Percentiles rank a stretch among this genome's conserved stretches.
Conservation (phyloP, 2,888 invertebrate genomes). For the Eremobia ochroleuca region DNA sequence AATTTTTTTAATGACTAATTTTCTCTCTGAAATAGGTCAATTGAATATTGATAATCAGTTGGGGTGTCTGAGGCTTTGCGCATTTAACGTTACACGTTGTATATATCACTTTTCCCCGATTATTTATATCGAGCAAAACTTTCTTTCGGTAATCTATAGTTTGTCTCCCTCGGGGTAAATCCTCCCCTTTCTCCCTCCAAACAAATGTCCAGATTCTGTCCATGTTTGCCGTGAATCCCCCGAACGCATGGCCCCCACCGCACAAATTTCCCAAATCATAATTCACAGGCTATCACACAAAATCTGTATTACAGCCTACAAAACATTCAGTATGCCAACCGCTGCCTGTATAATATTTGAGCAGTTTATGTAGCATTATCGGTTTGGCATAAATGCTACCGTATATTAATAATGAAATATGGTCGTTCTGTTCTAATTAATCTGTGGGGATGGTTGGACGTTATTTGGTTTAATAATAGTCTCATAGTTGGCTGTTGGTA, state of each 20-base stretch:
- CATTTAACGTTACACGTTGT: too few relatives aligned
- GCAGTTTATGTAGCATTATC: constrained; percentile 37
- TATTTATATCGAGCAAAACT: background rate
- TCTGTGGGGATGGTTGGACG: constrained; percentile 23
- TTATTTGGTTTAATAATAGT: constrained; percentile 23
- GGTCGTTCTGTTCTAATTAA: constrained; percentile 48
- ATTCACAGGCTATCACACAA: constrained; percentile 14
- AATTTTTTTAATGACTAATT: too few relatives aligned
- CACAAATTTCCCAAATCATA: background rate
- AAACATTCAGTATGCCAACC: constrained; percentile 40
- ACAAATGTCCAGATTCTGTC: background rate
- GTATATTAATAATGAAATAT: constrained; percentile 56
- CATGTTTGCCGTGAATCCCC: background rate
- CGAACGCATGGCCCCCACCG: background rate
- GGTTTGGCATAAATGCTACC: constrained; percentile 41
- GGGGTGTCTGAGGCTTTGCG: too few relatives aligned
- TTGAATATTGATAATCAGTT: too few relatives aligned
- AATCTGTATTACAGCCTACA: constrained; percentile 33
- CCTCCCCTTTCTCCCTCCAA: background rate
- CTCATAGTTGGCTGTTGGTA: constrained; percentile 1
- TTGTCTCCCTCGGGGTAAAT: background rate
- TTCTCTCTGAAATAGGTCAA: too few relatives aligned
- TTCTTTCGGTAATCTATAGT: background rate
- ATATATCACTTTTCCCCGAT: background rate
- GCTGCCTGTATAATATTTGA: constrained; percentile 28